Conservation (phyloP, 2,888 invertebrate genomes). For the Nomada goodeniana region DNA sequence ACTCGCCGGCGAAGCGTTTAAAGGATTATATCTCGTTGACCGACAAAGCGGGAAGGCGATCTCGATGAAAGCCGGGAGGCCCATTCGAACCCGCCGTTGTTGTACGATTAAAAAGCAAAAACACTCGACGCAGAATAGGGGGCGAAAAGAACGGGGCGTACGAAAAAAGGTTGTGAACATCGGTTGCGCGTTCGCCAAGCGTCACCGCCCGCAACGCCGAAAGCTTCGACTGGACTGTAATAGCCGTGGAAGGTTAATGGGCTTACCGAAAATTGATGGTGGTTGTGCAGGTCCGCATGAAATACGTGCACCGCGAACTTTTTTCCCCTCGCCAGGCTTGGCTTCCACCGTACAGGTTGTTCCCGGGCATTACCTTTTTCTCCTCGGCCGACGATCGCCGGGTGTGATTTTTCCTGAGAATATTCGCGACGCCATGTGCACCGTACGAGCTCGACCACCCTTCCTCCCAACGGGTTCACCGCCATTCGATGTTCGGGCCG, state of each 20-base stretch:
- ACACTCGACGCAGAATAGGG: constrained; percentile 19
- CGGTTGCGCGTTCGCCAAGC: constrained; percentile 61
- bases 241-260: constrained; percentile 77
- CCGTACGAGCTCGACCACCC: constrained; percentile 22
- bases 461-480: background rate
- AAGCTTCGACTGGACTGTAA: constrained; percentile 63
- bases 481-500: constrained; percentile 3
- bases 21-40: constrained; percentile 17
- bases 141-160: background rate
- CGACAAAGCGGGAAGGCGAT: constrained; percentile 7
- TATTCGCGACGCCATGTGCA: constrained; percentile 60
- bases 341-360: constrained; percentile 22
- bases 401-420: constrained; percentile 64
- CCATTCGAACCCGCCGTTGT: background rate
- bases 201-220: constrained; percentile 35
- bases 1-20: background rate
- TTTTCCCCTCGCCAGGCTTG: constrained; percentile 35
- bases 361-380: constrained; percentile 32
- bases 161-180: constrained; percentile 56
- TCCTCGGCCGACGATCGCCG: constrained; percentile 48
- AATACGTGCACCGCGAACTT: constrained; percentile 67
- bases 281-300: constrained; percentile 70
- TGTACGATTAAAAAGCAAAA: constrained; percentile 46
- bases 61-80: background rate
- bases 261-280: constrained; percentile 80